A percentile compares a stretch with the other conserved stretches of the same genome.
phyloP scores from a whole-genome alignment of 1,140 invertebrate genomes.

The Aphelenchoides fujianensis region DNA sequence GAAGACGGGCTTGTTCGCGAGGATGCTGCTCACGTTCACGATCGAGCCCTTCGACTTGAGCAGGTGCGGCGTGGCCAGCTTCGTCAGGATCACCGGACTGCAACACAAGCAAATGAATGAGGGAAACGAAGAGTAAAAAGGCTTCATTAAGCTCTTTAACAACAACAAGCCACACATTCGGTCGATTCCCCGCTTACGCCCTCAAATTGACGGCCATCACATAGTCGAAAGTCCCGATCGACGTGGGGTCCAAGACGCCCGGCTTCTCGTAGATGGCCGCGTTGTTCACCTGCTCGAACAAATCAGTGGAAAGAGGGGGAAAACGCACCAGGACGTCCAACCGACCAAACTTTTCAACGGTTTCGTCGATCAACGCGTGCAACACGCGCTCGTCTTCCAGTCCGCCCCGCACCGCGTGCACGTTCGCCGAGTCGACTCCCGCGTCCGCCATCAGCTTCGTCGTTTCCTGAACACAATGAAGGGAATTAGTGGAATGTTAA shows the following conservation, averaged over 20 bases:
- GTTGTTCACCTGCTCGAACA: no score
- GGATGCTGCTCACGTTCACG: neutral
- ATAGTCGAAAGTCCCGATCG: neutral
- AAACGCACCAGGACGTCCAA: no score
- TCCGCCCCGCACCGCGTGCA: neutral
- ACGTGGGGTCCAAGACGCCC: neutral
- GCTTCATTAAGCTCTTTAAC: no score
- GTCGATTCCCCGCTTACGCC: neutral
- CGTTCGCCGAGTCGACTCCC: neutral
- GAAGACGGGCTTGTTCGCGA: neutral
- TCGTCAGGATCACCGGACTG: neutral
- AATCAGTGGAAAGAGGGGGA: no score
- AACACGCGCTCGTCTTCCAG: neutral
- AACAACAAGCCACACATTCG: no score
- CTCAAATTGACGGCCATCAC: neutral
- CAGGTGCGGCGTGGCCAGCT: neutral
- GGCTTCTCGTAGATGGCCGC: neutral
- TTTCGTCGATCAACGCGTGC: neutral
- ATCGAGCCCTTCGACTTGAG: neutral
- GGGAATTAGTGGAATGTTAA: neutral
- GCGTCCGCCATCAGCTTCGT: neutral
- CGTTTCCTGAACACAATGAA: neutral
- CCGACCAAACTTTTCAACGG: slow-evolving; percentile 12
- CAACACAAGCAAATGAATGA: neutral
- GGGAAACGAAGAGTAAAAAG: no score